Evolutionary conservation across 2,113 vertebrate species (phyloP).

Genomic region (Perca schrenkii): DNA sequence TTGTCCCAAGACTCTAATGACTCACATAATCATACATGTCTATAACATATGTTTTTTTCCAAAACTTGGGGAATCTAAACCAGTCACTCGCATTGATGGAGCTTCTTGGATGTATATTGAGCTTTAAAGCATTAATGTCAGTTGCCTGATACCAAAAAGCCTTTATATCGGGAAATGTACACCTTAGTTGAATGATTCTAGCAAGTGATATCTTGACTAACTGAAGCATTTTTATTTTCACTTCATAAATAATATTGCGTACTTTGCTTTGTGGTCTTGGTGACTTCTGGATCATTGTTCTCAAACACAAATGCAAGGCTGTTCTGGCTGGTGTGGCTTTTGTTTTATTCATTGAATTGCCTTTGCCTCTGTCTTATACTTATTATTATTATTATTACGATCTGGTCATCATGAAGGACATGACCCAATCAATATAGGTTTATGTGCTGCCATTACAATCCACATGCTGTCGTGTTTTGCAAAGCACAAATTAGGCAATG

Average conservation of each 20-base stretch:
- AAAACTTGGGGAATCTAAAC: conserved; percentile 14
- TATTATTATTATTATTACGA: conserved; percentile 22
- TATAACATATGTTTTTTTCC: conserved; percentile 25
- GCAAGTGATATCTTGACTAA: neutral
- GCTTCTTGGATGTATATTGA: neutral
- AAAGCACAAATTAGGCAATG: conserved; percentile 29
- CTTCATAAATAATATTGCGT: no score
- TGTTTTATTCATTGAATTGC: conserved; percentile 20
- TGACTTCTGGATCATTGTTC: neutral
- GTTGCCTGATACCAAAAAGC: neutral
- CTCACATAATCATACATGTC: conserved; percentile 32
- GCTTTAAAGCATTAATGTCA: neutral
- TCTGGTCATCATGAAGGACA: conserved; percentile 26
- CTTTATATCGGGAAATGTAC: neutral
- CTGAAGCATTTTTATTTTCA: neutral
- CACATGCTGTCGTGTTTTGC: conserved; percentile 23
- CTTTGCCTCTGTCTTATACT: neutral
- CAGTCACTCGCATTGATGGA: neutral
- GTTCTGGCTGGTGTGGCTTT: conserved; percentile 5
- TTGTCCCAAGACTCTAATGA: conserved; percentile 23
- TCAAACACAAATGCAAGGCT: neutral
- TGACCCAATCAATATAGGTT: neutral
- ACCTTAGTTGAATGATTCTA: neutral
- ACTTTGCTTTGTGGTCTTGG: neutral
- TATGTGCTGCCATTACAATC: conserved; percentile 38